Evolutionary conservation across 2,888 invertebrate genomes (phyloP), one percentile per base, ranked within the genome.

Genomic region (Petrophora chlorosata): DNA sequence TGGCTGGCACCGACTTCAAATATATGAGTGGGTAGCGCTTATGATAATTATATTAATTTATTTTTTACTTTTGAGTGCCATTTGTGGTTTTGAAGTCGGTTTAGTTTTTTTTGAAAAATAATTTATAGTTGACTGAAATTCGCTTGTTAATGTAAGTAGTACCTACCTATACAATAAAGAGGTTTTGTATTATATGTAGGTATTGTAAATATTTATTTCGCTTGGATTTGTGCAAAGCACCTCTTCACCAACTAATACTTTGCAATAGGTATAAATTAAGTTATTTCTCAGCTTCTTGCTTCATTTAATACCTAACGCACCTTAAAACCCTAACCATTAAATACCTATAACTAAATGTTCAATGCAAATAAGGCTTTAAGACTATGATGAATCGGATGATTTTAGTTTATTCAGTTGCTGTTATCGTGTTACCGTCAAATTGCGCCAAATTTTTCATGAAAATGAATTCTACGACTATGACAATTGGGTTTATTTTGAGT

Each of bases 251-350:
- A 35, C 15, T 23, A n/a, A 28, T 39, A 30, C 36, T 52, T 36
- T 25, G 16, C 4, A 10, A 34, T 34, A 19, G 36, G 28, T 34
- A 42, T 26, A 42, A 39, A 53, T 53, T 28, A 47, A 58, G 57
- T 47, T 47, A 47, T 58, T 30, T 44, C 14, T 41, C 17, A 33
- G 19, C 46, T 47, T 51, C 45, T 43, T 33, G 42, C 45, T 38
- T 43, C 35, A 51, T 41, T 46, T 45, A 41, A 36, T 41, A 17
- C 45, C 38, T 45, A 51, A 51, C 36, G 36, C 28, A 45, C 51
- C 40, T 49, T 50, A 29, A 43, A 47, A 40, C 39, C 40, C 23
- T 39, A 23, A 33, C 12, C 22, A 13, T 28, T 13, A 14, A 40
- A 4, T 5, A 12, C 10, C 8, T 5, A 28, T 10, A 10, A 3